Evolutionary conservation across 2,113 vertebrate genomes (phyloP), one percentile per base, ranked within the genome.

Genomic region (Austrofundulus limnaeus): DNA sequence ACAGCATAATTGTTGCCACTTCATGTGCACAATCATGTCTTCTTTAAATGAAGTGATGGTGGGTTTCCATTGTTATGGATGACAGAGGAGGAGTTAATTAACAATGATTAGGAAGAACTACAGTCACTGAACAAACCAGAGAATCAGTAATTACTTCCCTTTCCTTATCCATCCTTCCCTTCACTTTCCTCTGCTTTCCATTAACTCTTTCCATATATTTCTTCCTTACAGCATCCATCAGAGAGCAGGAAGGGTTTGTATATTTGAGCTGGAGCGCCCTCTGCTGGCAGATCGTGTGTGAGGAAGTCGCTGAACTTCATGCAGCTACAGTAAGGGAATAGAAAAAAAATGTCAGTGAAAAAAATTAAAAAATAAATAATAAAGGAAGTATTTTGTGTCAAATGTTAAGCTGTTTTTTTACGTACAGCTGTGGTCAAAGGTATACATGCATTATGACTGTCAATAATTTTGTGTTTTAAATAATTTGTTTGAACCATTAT

Each of bases 61-160:
- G 73, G 49, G 81, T 87, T 86, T 72, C 83, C 75, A 87, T 90
- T 91, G 88, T 89, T 80, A 77, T 61, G 71, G 69, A 82, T 88
- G 88, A 90, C 82, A 91, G 70, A 75, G 76, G 79, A 84, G 83
- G 78, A 76, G 84, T 90, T 90, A 89, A 90, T 90, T 87, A 90
- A 83, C 77, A 42, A 60, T 81, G 76, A 84, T 82, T 84, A 88
- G 75, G 73, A 69, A 65, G 61, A 84, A 75, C 65, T 55, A 66
- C 80, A 79, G 70, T 80, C 80, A 68, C 23, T 56, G 82, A 84
- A 77, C 81, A 71, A 72, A 75, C 68, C 63, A 11, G 68, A 43
- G 69, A 72, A 56, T 74, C 68, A 19, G 62, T 78, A 82, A 85
- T 85, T 76, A 65, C 56, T 69, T 81, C 75, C 67, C 84, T 77